Base-by-base conservation (phyloP, 2,888 invertebrate genomes). In the Meandrusa payeni region DNA sequence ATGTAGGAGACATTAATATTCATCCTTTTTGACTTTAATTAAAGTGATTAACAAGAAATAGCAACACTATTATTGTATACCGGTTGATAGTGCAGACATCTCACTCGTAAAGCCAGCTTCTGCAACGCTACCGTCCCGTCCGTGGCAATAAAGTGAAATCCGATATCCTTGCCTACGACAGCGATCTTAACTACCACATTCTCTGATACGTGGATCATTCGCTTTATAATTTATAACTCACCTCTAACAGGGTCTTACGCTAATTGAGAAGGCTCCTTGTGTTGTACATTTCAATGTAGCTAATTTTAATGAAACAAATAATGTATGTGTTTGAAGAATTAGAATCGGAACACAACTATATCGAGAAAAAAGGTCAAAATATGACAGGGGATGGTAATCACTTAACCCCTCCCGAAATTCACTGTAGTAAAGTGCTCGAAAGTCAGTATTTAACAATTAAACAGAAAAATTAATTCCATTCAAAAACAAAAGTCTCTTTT, bases 61-160 rank as follows among this genome's bases (percentile, higher is more conserved):
- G 12, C 10, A 9, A 42, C 19, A 19, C 7, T 31, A 4, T 24
- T 4, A 20, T 20, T n/a, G 31, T 26, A 32, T 70, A 78, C 74
- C 73, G 48, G 54, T 51, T 55, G 67, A 72, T 74, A 61, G 66
- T 52, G 64, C 65, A 65, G 69, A 82, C 81, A 73, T 70, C 80
- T 79, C 71, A 81, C 76, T 82, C 56, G 72, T 55, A 51, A 46
- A 54, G 47, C 47, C 62, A 57, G 67, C 71, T 71, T 64, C 67
- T 71, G 65, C 66, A 52, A 60, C 51, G 75, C 79, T 72, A 75
- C 77, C 57, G 71, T 63, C 62, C 77, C 57, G 71, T 63, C 62
- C 61, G 61, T 60, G 58, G 75, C 70, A 70, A 74, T 83, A 83
- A 83, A 83, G 82, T 72, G 86, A 79, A 83, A 87, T 80, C 73